Evolutionary conservation across 2,888 invertebrate species (phyloP), one percentile per base, ranked within the genome.

Genomic region (Eremobia ochroleuca): DNA sequence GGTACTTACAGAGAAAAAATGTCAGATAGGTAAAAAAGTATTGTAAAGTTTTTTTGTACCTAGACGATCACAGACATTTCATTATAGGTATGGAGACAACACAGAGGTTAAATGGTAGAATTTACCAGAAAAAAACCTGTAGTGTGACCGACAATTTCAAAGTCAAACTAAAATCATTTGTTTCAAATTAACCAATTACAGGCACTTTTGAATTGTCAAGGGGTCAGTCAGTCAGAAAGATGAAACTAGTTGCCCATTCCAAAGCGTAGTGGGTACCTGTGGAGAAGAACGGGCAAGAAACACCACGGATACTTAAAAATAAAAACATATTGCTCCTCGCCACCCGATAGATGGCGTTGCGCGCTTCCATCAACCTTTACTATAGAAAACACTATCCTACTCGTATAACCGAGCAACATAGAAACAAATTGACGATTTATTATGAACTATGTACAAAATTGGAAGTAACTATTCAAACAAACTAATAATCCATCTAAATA

Each of bases 321-420:
- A 25, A 55, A 11, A 55, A 1, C 25, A 9, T 15, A 55, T 62
- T 46, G 15, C 8, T 25, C 13, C 40, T 13, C 46, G 1, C 75
- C 86, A 73, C 73, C 70, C 79, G 40, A 55, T 67, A 84, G 84
- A 84, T 84, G 84, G 83, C 84, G 84, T 18, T 77, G 18, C 4
- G 6, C 34, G 64, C 37, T 55, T 28, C 31, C 31, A 25, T 28
- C 18, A 21, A 37, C 6, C 18, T 2, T 0, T 25, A 34, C 9
- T 25, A 0, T 2, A 2, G n/a, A 34, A 69, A 43, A 46, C 15
- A 25, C 46, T 25, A 28, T 0, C 2, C 21, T 4, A n/a, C n/a
- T n/a, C n/a, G n/a, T n/a, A 0, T 46, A 1, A 4, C 25, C 0
- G 6, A 4, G 34, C 2, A 52, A n/a, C 15, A 31, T 52, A 40